Percentiles rank a stretch among this genome's conserved stretches.
phyloP scores from a whole-genome alignment of 2,888 invertebrate species.

The Drosophila greeni region DNA sequence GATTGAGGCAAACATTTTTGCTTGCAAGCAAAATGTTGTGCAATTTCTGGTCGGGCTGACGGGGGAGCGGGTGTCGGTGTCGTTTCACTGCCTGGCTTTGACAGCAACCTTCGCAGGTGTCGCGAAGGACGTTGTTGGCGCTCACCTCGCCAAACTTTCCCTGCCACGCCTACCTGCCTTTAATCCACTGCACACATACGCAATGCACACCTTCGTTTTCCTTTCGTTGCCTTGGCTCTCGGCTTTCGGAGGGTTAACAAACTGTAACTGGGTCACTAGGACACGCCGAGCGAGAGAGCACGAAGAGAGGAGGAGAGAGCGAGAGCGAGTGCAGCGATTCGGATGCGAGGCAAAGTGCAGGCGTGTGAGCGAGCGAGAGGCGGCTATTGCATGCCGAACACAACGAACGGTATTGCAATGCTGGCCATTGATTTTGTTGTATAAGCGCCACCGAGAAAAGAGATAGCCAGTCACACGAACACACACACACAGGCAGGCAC shows the following conservation, averaged over 20 bases:
- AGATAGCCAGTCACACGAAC: constrained; percentile 22
- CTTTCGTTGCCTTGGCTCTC: constrained; percentile 43
- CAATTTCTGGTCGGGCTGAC: background rate
- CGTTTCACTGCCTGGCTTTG: constrained; percentile 48
- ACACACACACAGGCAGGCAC: constrained; percentile 5
- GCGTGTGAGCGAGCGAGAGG: constrained; percentile 7
- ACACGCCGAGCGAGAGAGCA: constrained; percentile 52
- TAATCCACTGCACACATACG: constrained; percentile 7
- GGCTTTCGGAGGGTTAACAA: constrained; percentile 74
- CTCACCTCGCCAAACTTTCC: constrained; percentile 28
- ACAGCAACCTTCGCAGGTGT: constrained; percentile 60
- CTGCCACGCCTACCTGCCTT: constrained; percentile 25
- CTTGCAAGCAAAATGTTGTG: constrained; percentile 15
- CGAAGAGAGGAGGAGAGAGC: constrained; percentile 2
- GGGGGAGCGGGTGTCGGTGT: background rate
- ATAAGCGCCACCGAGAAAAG: constrained; percentile 50
- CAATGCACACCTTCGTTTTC: constrained; percentile 32
- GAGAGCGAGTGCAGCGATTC: constrained; percentile 15
- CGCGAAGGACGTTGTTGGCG: constrained; percentile 55
- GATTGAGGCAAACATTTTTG: constrained; percentile 1
- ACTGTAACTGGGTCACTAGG: constrained; percentile 78
- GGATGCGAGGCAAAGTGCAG: constrained; percentile 13
- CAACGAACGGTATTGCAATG: constrained; percentile 55
- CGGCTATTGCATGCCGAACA: constrained; percentile 20
- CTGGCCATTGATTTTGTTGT: constrained; percentile 69